phyloP scores from a whole-genome alignment of 2,888 invertebrate species.

The Diplazon laetatorius region DNA sequence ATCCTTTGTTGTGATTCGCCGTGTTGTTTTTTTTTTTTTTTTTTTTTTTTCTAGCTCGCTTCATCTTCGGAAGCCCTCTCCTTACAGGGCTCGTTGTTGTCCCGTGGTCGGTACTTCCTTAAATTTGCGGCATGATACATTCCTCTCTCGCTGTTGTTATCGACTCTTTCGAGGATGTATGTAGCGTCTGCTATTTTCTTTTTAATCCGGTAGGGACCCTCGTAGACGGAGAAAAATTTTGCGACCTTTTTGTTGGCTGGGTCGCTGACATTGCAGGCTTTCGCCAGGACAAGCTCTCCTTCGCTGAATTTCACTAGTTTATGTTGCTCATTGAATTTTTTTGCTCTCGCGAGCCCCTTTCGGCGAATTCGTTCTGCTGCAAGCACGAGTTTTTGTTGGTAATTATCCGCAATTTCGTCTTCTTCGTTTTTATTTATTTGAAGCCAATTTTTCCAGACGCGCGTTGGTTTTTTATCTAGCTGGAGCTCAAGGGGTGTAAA shows the following conservation, averaged over 20 bases:
- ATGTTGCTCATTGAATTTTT: not conserved
- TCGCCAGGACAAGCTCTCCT: not conserved
- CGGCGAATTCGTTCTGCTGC: not conserved
- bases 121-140: constrained; percentile 9
- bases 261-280: not conserved
- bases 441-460: not conserved
- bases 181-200: not conserved
- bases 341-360: not conserved
- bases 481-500: not conserved
- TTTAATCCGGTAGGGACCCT: constrained; percentile 7
- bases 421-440: not conserved
- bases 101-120: not conserved
- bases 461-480: not conserved
- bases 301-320: not conserved
- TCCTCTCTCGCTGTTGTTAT: not conserved
- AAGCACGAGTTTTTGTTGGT: constrained; percentile 1
- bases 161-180: constrained; percentile 4
- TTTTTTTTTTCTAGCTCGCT: no score
- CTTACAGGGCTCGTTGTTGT: not conserved
- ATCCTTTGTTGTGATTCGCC: not conserved
- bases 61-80: no score
- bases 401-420: no score
- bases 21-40: not conserved
- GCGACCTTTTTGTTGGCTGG: constrained; percentile 8
- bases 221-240: constrained; percentile 18